Conservation (phyloP, 2,113 vertebrate species). For the Benitochromis conjunctus region DNA sequence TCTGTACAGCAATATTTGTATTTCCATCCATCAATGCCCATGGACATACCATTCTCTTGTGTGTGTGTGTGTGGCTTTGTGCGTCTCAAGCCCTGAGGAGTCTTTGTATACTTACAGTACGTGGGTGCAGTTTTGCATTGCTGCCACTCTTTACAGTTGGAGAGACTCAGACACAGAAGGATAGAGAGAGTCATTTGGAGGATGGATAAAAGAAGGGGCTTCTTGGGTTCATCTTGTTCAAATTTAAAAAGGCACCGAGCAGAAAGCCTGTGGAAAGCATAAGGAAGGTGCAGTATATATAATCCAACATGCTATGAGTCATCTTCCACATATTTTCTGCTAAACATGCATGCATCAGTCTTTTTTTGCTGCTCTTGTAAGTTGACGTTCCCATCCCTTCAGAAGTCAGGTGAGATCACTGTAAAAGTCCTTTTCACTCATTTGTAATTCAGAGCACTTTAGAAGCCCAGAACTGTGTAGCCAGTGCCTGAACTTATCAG, state of each 20-base stretch:
- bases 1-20: not conserved
- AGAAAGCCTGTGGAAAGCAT: constrained; percentile 12
- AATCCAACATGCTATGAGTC: constrained; percentile 20
- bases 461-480: constrained; percentile 23
- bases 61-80: not conserved
- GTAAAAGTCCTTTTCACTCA: constrained; percentile 40
- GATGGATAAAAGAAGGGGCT: not conserved
- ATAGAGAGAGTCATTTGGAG: not conserved
- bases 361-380: constrained; percentile 19
- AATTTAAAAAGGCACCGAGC: constrained; percentile 29
- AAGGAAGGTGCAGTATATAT: not conserved
- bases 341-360: constrained; percentile 8
- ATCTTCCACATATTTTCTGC: constrained; percentile 32
- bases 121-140: constrained; percentile 19
- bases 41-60: not conserved
- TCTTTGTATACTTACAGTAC: not conserved
- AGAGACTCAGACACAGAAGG: not conserved
- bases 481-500: constrained; percentile 35
- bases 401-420: constrained; percentile 37
- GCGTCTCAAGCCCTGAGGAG: not conserved
- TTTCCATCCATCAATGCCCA: not conserved
- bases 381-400: not conserved
- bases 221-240: constrained; percentile 2
- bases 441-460: constrained; percentile 57
- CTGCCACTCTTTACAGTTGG: constrained; percentile 15